Base-by-base conservation (phyloP, 2,888 invertebrate genomes). In the Agriotes lineatus region DNA sequence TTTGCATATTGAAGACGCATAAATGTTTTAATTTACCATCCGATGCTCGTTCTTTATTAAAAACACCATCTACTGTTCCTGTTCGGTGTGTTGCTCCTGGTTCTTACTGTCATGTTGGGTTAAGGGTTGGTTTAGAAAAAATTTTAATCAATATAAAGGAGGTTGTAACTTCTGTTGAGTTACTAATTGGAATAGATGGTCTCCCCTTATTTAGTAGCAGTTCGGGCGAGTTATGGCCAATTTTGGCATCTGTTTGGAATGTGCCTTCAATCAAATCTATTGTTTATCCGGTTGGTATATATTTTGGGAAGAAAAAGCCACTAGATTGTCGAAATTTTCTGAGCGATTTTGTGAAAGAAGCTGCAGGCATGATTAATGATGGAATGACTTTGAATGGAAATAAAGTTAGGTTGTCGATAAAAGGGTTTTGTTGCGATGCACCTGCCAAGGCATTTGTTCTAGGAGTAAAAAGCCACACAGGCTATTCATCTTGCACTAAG, bases 401-500 rank as follows among this genome's bases (percentile, higher is more conserved):
- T 9, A 9, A 12, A 2, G 39, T 39, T 16, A 50, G 10, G 9
- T 6, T 64, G 14, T 33, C 10, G 60, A 35, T 35, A 35, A 56
- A 56, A 35, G 56, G 35, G n/a, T 56, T 56, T 35, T 25, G 16
- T 57, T 69, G 69, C 52, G 69, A 69, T 35, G 65, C 56, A 10
- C 69, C 69, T 42, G 69, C 61, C 2, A 69, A 69, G 39, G 50
- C 56, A n/a, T 69, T 61, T 57, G 50, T 66, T 18, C 22, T 33
- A 25, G 30, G 39, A 35, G 54, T 54, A n/a, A 70, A 60, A 39
- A 66, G 58, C 33, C 69, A 69, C 33, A 52, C 69, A 16, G 65
- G 69, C 9, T 69, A 69, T 30, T 39, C n/a, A 6, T 69, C 69
- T 9, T 69, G 69, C 45, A 52, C 37, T 10, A 69, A 69, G 37